Base-by-base conservation (phyloP, 2,888 invertebrate genomes). In the Cistogaster globosa region DNA sequence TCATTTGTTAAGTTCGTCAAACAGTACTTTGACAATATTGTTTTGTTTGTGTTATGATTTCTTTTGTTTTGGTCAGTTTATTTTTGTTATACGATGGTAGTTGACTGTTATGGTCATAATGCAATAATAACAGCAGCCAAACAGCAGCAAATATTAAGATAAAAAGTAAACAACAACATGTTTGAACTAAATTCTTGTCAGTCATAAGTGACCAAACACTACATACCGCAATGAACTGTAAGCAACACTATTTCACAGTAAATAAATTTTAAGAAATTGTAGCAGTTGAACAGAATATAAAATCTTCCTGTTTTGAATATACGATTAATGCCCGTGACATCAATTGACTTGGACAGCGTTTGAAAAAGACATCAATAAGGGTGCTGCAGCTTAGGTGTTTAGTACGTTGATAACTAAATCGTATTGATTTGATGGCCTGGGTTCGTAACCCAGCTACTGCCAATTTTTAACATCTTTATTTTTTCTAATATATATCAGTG, bases 121-220 rank as follows among this genome's bases (percentile, higher is more conserved):
- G 74, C 85, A 57, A 74, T 78, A 42, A 55, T 57, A 60, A 53
- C 58, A 71, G 63, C 79, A 65, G 71, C 74, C 68, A 60, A 67
- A 55, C 68, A 68, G 63, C 71, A 71, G 75, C 63, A 82, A 80
- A 71, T 71, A 58, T 63, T 85, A 53, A 78, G 72, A 60, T 80
- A 53, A 80, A 74, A 71, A 75, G 82, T 76, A 71, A 76, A 85
- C 82, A 89, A 89, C 90, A 90, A 89, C 88, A 86, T 87, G 88
- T 88, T 89, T 89, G 90, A 88, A 88, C 90, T 88, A 90, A 90
- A 90, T 90, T 89, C 90, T 90, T 88, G 77, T 86, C 87, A 85
- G 83, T 78, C 83, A 85, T 83, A 86, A 80, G 74, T 74, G 26
- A 68, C 42, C 22, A 26, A 68, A 45, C 62, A 51, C 68, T 62